phyloP scores from a whole-genome alignment of 2,113 vertebrate genomes.

The Prolemur simus region DNA sequence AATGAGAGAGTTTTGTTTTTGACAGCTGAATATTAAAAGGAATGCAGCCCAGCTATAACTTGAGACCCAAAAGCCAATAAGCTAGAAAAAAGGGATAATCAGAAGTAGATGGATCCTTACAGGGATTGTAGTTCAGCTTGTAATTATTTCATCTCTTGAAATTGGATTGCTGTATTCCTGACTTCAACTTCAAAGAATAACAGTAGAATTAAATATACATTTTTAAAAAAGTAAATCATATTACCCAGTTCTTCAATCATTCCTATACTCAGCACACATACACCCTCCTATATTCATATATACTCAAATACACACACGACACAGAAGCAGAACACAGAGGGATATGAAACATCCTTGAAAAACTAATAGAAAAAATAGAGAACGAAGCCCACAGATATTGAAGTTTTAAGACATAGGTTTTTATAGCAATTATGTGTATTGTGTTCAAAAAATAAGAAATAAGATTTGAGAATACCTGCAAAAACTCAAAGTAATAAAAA shows the following conservation, averaged over 20 bases:
- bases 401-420: not conserved
- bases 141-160: not conserved
- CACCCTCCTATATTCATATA: not conserved
- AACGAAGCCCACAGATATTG: not conserved
- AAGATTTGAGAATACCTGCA: not conserved
- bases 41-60: not conserved
- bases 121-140: not conserved
- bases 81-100: fast-evolving
- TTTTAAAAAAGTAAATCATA: not conserved
- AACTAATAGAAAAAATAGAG: not conserved
- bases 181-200: not conserved
- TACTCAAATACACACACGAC: not conserved
- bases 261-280: not conserved
- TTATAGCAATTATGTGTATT: not conserved
- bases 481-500: not conserved
- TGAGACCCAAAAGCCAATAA: not conserved
- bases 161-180: not conserved
- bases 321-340: not conserved
- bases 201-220: not conserved
- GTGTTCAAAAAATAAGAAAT: not conserved
- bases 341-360: not conserved
- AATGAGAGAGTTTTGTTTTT: not conserved
- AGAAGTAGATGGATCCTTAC: not conserved
- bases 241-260: not conserved
- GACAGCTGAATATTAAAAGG: not conserved